Evolutionary conservation across 1,140 invertebrate genomes (phyloP).

Genomic region (Formica exsecta): DNA sequence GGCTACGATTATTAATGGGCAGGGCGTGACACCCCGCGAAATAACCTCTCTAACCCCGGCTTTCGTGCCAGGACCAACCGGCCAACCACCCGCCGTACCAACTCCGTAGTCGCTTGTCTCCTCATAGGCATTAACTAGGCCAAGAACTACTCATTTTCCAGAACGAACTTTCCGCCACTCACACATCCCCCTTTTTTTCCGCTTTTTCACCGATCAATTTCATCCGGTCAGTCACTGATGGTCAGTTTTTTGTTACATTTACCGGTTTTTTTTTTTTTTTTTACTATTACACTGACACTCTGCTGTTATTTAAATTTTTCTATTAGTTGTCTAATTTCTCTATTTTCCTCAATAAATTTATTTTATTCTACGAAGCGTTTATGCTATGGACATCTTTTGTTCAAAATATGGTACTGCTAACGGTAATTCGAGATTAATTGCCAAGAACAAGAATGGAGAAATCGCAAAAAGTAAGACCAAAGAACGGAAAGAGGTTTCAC

Average conservation of each 20-base stretch:
- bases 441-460: slow-evolving; percentile 6
- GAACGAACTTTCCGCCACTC: slow-evolving; percentile 51
- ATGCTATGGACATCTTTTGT: background rate
- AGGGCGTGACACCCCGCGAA: slow-evolving; percentile 82
- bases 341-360: background rate
- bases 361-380: background rate
- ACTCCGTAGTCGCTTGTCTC: slow-evolving; percentile 74
- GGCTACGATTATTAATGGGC: slow-evolving; percentile 82
- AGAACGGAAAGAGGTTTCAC: background rate
- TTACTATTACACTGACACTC: background rate
- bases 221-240: background rate
- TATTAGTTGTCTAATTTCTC: too few relatives aligned
- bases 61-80: slow-evolving; percentile 46
- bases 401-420: background rate
- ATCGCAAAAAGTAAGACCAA: slow-evolving; percentile 6
- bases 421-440: background rate
- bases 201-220: slow-evolving; percentile 18
- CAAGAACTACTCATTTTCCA: slow-evolving; percentile 77
- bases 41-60: slow-evolving; percentile 75
- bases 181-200: background rate
- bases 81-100: slow-evolving; percentile 25
- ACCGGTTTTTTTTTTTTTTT: background rate
- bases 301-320: background rate
- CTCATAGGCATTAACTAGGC: slow-evolving; percentile 78
- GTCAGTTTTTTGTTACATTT: background rate